Conservation (phyloP, 2,113 vertebrate genomes). For the Gadus chalcogrammus region DNA sequence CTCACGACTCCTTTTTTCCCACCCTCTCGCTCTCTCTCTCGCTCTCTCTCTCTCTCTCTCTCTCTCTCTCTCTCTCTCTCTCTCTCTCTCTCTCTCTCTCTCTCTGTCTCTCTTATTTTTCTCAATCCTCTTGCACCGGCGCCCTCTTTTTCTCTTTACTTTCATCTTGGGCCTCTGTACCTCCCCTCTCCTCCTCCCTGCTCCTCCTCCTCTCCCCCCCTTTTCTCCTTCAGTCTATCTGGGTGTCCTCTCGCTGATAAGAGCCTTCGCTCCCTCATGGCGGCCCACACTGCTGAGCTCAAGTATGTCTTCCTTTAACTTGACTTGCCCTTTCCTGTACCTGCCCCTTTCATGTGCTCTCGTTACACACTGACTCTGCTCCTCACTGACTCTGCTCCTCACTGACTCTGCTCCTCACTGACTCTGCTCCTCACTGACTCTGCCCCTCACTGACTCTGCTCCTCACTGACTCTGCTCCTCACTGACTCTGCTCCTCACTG, state of each 20-base stretch:
- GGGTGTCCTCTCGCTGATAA: conserved; percentile 99
- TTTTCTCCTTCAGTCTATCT: conserved; percentile 89
- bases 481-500: too few species aligned
- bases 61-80: conserved; percentile 22
- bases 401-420: conserved; percentile 12
- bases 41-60: conserved; percentile 31
- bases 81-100: conserved; percentile 33
- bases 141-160: not conserved
- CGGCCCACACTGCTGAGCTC: conserved; percentile 99
- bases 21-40: conserved; percentile 12
- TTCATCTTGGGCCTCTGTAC: not conserved
- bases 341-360: conserved; percentile 43
- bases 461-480: too few species aligned
- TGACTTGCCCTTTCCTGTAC: conserved; percentile 61
- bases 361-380: conserved; percentile 30
- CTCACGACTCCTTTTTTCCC: conserved; percentile 51
- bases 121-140: conserved; percentile 61
- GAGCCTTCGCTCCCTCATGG: conserved; percentile 99
- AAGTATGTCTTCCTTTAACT: conserved; percentile 89
- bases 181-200: conserved; percentile 3
- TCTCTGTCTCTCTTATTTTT: conserved; percentile 33
- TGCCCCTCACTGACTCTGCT: conserved; percentile 2
- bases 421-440: conserved; percentile 22
- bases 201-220: conserved; percentile 26
- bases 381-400: conserved; percentile 43